Evolutionary conservation across 1,140 invertebrate genomes (phyloP).

Genomic region (Halesus radiatus): DNA sequence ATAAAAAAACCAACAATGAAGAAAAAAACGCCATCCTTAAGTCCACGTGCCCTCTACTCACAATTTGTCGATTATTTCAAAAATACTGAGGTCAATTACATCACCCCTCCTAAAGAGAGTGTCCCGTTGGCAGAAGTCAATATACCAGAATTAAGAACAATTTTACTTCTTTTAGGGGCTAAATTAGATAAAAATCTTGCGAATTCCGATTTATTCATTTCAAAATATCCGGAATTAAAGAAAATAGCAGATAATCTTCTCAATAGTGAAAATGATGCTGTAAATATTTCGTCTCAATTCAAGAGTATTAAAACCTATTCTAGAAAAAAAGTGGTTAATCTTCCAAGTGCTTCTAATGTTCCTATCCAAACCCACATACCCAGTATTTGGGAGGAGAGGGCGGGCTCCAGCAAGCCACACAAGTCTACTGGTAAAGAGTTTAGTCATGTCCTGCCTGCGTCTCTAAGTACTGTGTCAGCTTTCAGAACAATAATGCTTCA

Average conservation of each 20-base stretch:
- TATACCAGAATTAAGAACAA: constrained; percentile 18
- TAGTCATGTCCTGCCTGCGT: constrained; percentile 21
- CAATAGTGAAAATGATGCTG: constrained; percentile 20
- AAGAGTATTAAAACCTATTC: constrained; percentile 50
- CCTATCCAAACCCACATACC: background rate
- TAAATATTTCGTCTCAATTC: constrained; percentile 6
- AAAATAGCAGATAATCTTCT: constrained; percentile 19
- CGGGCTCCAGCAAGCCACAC: no score
- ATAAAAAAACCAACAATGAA: background rate
- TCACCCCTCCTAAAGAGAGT: background rate
- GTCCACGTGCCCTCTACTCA: background rate
- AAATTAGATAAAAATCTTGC: constrained; percentile 35
- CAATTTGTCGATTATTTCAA: constrained; percentile 41
- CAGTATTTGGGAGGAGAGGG: background rate
- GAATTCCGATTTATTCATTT: background rate
- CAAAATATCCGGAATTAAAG: background rate
- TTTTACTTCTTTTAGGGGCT: constrained; percentile 36
- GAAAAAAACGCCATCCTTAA: background rate
- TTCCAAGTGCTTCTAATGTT: background rate
- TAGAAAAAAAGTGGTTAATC: constrained; percentile 39
- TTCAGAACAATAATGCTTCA: constrained; percentile 42
- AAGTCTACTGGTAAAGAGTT: no score
- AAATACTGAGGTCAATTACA: background rate
- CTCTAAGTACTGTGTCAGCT: constrained; percentile 13
- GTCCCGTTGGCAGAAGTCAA: constrained; percentile 17